A percentile compares a stretch with the other conserved stretches of the same genome.
Evolutionary conservation across 2,888 invertebrate species (phyloP).

Genomic region (Cylindroiulus punctatus): DNA sequence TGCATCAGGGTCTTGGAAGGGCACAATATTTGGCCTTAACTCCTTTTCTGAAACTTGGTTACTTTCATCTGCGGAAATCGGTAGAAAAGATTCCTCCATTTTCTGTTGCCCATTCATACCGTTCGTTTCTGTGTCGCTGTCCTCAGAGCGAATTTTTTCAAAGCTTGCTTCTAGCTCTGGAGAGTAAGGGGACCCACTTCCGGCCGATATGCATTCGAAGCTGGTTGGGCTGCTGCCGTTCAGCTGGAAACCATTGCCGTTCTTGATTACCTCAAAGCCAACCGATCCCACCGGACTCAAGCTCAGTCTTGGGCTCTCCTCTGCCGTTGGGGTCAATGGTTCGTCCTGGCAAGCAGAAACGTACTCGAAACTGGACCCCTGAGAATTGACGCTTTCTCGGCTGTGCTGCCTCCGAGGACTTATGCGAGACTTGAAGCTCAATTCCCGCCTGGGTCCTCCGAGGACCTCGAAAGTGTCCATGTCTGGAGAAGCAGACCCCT

Average conservation of each 20-base stretch:
- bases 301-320: conserved; percentile 28
- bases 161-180: neutral
- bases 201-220: conserved; percentile 47
- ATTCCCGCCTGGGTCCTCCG: neutral
- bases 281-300: neutral
- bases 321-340: neutral
- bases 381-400: conserved; percentile 53
- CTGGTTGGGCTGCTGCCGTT: conserved; percentile 30
- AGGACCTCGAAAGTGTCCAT: neutral
- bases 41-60: neutral
- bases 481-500: neutral
- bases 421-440: neutral
- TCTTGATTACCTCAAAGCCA: conserved; percentile 19
- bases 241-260: conserved; percentile 19
- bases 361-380: conserved; percentile 55
- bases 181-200: conserved; percentile 38
- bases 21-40: neutral
- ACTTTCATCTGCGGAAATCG: neutral
- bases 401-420: conserved; percentile 43
- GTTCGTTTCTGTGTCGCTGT: neutral
- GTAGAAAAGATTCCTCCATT: neutral
- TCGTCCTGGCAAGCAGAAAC: conserved; percentile 54
- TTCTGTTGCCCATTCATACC: neutral
- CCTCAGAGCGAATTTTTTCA: conserved; percentile 1
- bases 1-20: neutral